Evolutionary conservation across 2,113 vertebrate species (phyloP).

Genomic region (Elachura formosa): DNA sequence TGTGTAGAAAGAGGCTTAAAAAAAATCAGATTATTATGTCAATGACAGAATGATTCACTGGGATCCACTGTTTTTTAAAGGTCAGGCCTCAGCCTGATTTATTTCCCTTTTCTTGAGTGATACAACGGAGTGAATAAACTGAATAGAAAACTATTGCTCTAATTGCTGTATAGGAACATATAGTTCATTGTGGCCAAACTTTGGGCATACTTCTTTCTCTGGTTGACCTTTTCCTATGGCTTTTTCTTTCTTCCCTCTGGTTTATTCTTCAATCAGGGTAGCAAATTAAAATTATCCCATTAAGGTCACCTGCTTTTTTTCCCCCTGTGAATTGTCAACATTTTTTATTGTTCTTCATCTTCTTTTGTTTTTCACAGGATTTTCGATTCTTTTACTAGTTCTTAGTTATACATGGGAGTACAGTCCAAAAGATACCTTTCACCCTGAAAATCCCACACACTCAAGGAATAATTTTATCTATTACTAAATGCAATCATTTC

Average conservation of each 20-base stretch:
- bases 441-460: neutral
- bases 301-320: neutral
- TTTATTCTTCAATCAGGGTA: neutral
- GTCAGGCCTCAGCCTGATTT: conserved; percentile 1
- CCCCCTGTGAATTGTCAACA: neutral
- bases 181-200: neutral
- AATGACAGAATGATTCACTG: conserved; percentile 6
- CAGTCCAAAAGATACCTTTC: neutral
- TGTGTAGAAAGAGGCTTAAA: neutral
- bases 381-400: neutral
- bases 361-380: neutral
- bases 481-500: neutral
- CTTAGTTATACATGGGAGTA: neutral
- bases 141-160: neutral
- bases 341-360: neutral
- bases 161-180: neutral
- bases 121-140: neutral
- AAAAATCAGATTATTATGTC: neutral
- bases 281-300: neutral
- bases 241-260: neutral
- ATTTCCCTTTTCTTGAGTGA: conserved; percentile 31
- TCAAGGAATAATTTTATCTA: neutral
- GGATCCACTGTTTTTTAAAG: conserved; percentile 21
- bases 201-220: neutral
- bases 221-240: neutral